Evolutionary conservation across 1,140 invertebrate species (phyloP), one percentile per base, ranked within the genome.

Genomic region (Brachionus rubens): DNA sequence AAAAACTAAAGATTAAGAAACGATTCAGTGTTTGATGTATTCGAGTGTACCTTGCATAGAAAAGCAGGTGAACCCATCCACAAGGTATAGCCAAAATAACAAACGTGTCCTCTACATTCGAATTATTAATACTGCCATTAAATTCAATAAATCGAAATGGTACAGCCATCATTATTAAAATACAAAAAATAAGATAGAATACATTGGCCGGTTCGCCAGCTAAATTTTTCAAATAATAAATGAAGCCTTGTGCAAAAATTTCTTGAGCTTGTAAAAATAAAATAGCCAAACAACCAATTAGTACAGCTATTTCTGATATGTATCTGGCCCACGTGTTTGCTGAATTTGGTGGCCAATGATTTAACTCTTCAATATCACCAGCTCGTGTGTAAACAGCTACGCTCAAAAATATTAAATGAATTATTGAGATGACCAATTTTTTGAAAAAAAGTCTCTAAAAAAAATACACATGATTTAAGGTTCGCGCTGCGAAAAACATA

Each of bases 11-110:
- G n/a, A n/a, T n/a, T n/a, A n/a, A n/a, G n/a, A n/a, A n/a, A n/a
- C n/a, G n/a, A n/a, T n/a, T n/a, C n/a, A n/a, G n/a, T n/a, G n/a
- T n/a, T n/a, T n/a, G n/a, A n/a, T n/a, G n/a, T n/a, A n/a, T n/a
- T n/a, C n/a, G n/a, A n/a, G n/a, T n/a, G 86, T 87, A 98, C 94
- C 95, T 94, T 40, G 95, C 95, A 86, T 98, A 99, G 84, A 98
- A 98, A 90, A 99, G 95, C 0, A 98, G 87, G 65, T 96, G 89
- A 84, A 97, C 95, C 95, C 96, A 99, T 9, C 91, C 92, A 12
- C 93, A 91, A 0, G 96, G 95, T 21, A 96, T 89, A 0, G 95
- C 91, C 78, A 98, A 90, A 3, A 93, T 89, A 21, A 99, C 84
- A 40, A 98, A 90, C 5, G 91, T 91, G 83, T 98, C 96, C 85